Base-by-base conservation (phyloP, 2,888 invertebrate species). In the Cistogaster globosa region DNA sequence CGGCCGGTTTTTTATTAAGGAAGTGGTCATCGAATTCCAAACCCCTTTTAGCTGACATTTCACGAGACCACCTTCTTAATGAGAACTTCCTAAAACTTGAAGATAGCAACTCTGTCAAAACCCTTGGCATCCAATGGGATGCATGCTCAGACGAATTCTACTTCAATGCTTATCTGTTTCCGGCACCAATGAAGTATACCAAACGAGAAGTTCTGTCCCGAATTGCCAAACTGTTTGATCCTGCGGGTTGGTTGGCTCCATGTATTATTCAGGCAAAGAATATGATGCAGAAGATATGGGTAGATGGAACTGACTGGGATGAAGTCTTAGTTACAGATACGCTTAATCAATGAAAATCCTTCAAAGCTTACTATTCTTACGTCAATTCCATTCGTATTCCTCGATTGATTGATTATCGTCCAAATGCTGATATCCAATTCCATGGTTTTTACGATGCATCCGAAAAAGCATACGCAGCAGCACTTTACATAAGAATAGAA, bases 61-160 rank as follows among this genome's bases (percentile, higher is more conserved):
- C 65, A 14, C 11, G 32, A 18, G 65, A 26, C 26, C 26, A 26
- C 26, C 26, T 26, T 26, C 26, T 26, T 26, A 26, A 26, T 26
- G 26, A 26, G 26, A 26, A 26, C 26, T 26, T 26, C 26, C 16
- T 63, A 22, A 63, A 62, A 38, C 38, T 62, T 14, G 12, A 62
- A 63, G 62, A 42, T 14, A 62, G 42, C 14, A 63, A 42, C 20
- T 26, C 48, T 4, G 22, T 45, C 1, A 65, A 65, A 26, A 48
- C 45, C 3, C 18, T 63, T 20, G 63, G 45, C 2, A 45, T 63
- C 9, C 42, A 45, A 6, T 63, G 63, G 63, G 45, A 63, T 26
- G 63, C 63, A 7, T 45, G 45, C 20, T 63, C n/a, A 14, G 22
- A 63, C 16, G 63, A 63, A 2, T 63, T 63, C 7, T 62, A 20